These are phyloP conservation scores for Stomatorhinus walkeri DNA, from an alignment of 2,797 vertebrate genomes.

Conservation along the genomic window DNA sequence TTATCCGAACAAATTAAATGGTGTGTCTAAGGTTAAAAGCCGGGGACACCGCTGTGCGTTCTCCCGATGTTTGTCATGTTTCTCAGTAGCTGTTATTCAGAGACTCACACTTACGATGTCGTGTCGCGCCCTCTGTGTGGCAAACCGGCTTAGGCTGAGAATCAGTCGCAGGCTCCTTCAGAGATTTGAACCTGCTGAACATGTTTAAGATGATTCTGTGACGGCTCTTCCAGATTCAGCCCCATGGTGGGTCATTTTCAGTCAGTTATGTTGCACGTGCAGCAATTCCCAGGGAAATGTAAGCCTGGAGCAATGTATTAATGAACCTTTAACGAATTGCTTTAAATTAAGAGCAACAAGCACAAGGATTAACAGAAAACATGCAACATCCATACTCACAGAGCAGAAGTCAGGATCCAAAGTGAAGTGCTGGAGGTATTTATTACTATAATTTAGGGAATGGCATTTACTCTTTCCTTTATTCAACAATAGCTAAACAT, in stretches of 20 bases:
- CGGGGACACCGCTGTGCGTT: background rate
- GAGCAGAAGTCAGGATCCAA: background rate
- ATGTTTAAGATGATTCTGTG: background rate
- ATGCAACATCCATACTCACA: background rate
- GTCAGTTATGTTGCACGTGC: background rate
- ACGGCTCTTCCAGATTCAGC: background rate
- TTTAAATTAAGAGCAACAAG: slow-evolving; percentile 1
- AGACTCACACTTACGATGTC: background rate
- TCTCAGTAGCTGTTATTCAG: background rate
- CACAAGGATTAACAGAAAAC: background rate
- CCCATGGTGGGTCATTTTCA: background rate
- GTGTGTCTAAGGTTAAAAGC: background rate
- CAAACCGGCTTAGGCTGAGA: background rate
- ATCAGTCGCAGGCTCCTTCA: background rate
- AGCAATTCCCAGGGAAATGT: background rate
- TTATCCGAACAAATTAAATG: slow-evolving; percentile 3
- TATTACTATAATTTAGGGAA: background rate
- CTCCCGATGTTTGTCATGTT: background rate
- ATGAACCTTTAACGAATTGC: background rate
- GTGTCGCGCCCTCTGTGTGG: background rate
- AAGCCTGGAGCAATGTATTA: background rate
- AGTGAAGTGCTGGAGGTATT: background rate
- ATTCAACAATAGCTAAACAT: background rate
- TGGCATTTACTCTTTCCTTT: background rate
- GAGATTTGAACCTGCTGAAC: background rate